Evolutionary conservation across 2,113 vertebrate species (phyloP), one percentile per base, ranked within the genome.

Genomic region (Poeciliopsis retropinna): DNA sequence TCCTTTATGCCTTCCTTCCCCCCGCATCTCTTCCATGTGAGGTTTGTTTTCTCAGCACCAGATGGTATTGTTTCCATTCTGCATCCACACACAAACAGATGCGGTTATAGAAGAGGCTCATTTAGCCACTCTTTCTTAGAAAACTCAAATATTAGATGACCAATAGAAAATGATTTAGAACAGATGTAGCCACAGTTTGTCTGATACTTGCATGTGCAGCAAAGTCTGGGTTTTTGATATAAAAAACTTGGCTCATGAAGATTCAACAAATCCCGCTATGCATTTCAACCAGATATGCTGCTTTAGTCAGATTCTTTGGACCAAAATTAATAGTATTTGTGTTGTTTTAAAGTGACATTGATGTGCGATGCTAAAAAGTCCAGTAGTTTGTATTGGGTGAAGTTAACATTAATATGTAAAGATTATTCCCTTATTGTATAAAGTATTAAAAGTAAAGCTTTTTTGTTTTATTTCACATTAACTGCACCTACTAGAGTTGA

Each of bases 61-160:
- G 79, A 60, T 67, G 12, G 41, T 27, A 67, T 72, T 60, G 66
- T 75, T 82, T 64, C 63, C 76, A 75, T 25, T 54, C 72, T 27
- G 30, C 64, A 64, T 12, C 15, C 39, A 81, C 60, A 66, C 67
- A 54, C 3, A 67, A 12, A 77, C 68, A 67, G 0, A 74, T 7
- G 0, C 4, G 54, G 31, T 63, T 63, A 57, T 27, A 73, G 47
- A 75, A 84, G 78, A 57, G 19, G 67, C 22, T 80, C 79, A 76
- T 85, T 15, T 71, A 78, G 34, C 44, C 62, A 1, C 3, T 54
- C 65, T 72, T 88, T 80, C 76, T 69, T 39, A 68, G 60, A 76
- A 72, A 64, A 81, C 71, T 87, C 73, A 72, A 69, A 87, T 78
- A 72, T 81, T 61, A 41, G 32, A 74, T 80, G 68, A 75, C 80